Conservation (phyloP, 1,140 invertebrate genomes). For the Trichoplusia ni region DNA sequence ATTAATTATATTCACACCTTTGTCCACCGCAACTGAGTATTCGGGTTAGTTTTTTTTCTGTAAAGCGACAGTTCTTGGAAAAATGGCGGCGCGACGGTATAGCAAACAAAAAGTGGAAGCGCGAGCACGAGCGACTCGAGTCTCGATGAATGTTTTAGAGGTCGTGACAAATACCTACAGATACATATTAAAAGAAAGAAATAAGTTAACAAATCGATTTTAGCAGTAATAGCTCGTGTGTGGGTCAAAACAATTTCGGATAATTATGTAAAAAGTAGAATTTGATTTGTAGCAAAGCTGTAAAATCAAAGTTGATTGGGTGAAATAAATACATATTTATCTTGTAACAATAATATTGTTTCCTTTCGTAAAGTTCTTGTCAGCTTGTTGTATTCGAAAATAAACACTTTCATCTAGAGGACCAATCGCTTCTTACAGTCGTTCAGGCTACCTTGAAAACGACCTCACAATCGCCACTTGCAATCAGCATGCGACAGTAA, state of each 20-base stretch:
- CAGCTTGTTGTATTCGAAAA: no score
- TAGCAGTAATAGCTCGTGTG: neutral
- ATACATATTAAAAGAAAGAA: slow-evolving; percentile 13
- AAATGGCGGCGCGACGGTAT: slow-evolving; percentile 42
- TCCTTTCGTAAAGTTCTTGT: no score
- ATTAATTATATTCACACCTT: slow-evolving; percentile 78
- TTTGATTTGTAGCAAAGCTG: neutral
- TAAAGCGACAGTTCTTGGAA: slow-evolving; percentile 63
- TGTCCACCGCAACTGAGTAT: slow-evolving; percentile 44
- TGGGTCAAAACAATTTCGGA: neutral
- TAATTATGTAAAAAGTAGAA: slow-evolving; percentile 2
- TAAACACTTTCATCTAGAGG: no score
- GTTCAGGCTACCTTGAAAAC: no score
- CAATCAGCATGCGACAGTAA: no score
- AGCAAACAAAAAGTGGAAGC: slow-evolving; percentile 51
- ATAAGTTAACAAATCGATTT: slow-evolving; percentile 11
- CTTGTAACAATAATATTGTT: no score
- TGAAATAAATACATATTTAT: no score
- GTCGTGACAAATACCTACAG: slow-evolving; percentile 36
- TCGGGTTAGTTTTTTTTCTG: slow-evolving; percentile 45
- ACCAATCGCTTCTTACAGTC: no score
- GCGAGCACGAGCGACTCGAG: slow-evolving; percentile 50
- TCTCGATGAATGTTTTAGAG: slow-evolving; percentile 35
- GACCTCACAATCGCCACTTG: no score
- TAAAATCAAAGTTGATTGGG: neutral